These are phyloP conservation scores for Colletes collaris DNA, from an alignment of 2,888 invertebrate species.

Conservation along the genomic window DNA sequence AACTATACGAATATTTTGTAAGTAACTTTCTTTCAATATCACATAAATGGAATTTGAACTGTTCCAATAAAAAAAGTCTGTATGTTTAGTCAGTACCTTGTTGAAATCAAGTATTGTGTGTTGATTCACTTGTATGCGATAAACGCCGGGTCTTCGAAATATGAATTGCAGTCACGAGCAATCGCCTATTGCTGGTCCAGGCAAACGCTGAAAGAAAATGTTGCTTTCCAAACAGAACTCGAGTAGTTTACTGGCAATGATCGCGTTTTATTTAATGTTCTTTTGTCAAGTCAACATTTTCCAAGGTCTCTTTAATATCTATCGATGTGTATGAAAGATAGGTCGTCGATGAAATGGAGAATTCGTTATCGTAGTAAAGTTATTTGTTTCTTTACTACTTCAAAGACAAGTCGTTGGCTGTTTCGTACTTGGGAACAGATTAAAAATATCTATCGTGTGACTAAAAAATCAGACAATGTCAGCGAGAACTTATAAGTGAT, in stretches of 20 bases:
- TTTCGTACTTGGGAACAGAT: not conserved
- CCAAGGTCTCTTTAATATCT: not conserved
- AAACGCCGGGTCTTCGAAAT: not conserved
- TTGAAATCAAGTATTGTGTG: not conserved
- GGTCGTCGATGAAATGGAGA: not conserved
- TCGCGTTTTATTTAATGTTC: not conserved
- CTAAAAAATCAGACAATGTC: conserved; percentile 60
- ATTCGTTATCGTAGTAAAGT: too few species aligned
- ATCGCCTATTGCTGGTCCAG: conserved; percentile 9
- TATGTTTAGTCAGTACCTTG: not conserved
- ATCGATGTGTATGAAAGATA: too few species aligned
- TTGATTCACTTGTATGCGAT: not conserved
- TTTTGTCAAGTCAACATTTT: not conserved
- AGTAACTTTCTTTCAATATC: conserved; percentile 57
- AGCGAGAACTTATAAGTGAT: conserved; percentile 67
- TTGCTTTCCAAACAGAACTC: conserved; percentile 2
- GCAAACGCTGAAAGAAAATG: not conserved
- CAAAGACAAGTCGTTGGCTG: conserved; percentile 1
- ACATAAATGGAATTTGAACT: conserved; percentile 43
- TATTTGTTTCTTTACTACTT: not conserved
- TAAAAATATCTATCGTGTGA: not conserved
- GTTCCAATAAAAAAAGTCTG: conserved; percentile 38
- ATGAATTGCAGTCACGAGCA: not conserved
- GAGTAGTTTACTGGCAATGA: not conserved
- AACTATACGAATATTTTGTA: conserved; percentile 45